These are phyloP conservation scores for Mormyrus hasselquistii DNA, from an alignment of 2,797 vertebrate genomes.

Conservation along the genomic window DNA sequence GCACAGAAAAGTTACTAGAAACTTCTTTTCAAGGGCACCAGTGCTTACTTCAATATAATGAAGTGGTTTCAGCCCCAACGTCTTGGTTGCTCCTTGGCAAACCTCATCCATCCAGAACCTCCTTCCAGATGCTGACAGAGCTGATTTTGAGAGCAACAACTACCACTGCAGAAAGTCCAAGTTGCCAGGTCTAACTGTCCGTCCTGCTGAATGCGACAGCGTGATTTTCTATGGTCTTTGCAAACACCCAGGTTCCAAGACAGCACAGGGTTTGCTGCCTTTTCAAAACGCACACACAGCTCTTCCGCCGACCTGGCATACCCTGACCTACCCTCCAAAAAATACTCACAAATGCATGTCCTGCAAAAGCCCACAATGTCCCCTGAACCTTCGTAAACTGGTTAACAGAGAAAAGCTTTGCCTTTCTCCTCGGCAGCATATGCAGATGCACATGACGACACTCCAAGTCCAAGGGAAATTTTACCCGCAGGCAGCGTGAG, in stretches of 20 bases:
- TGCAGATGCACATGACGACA: not conserved
- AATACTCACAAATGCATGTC: not conserved
- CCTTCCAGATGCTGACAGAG: not conserved
- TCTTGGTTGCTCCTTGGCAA: slow-evolving; percentile 11
- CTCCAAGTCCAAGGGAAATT: not conserved
- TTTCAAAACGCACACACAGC: not conserved
- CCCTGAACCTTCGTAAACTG: not conserved
- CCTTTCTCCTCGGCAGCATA: not conserved
- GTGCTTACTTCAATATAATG: not conserved
- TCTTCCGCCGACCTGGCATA: not conserved
- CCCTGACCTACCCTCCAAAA: not conserved
- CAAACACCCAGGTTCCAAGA: slow-evolving; percentile 13
- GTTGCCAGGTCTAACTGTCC: not conserved
- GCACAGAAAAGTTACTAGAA: not conserved
- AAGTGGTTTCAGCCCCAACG: not conserved
- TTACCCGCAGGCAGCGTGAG: not conserved
- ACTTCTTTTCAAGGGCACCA: not conserved
- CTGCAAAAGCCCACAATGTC: not conserved
- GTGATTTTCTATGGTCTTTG: not conserved
- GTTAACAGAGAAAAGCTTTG: not conserved
- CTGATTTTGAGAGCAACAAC: slow-evolving; percentile 18
- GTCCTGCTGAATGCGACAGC: not conserved
- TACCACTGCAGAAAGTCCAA: slow-evolving; percentile 30
- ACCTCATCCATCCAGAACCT: not conserved
- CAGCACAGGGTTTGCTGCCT: not conserved